phyloP scores from a whole-genome alignment of 2,797 vertebrate genomes.

The Tympanoctomys barrerae region DNA sequence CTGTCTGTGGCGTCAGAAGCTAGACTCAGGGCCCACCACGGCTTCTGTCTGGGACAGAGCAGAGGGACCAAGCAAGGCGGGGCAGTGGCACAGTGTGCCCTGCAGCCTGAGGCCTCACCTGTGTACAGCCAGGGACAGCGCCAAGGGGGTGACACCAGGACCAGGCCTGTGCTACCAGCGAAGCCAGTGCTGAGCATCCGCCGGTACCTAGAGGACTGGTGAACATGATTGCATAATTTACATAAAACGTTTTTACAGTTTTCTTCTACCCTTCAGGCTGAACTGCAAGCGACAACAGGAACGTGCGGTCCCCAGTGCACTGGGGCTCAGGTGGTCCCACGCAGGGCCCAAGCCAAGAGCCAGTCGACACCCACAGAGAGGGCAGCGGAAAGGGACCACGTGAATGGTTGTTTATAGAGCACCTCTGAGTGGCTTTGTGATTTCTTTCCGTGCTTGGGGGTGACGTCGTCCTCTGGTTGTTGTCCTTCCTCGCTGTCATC shows the following conservation, averaged over 20 bases:
- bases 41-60: slow-evolving; percentile 17
- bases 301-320: neutral
- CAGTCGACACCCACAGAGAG: neutral
- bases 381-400: too few species aligned
- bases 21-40: neutral
- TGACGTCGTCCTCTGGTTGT: too few species aligned
- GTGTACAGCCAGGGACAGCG: neutral
- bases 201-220: neutral
- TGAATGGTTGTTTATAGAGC: too few species aligned
- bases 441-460: too few species aligned
- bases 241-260: neutral
- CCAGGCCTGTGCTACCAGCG: neutral
- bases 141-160: neutral
- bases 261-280: neutral
- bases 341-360: neutral
- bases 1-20: neutral
- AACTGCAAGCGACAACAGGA: neutral
- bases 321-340: neutral
- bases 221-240: slow-evolving; percentile 6
- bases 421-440: too few species aligned
- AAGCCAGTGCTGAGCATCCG: neutral
- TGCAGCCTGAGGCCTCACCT: neutral
- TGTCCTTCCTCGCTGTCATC: neutral
- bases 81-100: neutral
- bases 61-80: neutral